Evolutionary conservation across 2,888 invertebrate genomes (phyloP), one percentile per base, ranked within the genome.

Genomic region (Norana najaformis): DNA sequence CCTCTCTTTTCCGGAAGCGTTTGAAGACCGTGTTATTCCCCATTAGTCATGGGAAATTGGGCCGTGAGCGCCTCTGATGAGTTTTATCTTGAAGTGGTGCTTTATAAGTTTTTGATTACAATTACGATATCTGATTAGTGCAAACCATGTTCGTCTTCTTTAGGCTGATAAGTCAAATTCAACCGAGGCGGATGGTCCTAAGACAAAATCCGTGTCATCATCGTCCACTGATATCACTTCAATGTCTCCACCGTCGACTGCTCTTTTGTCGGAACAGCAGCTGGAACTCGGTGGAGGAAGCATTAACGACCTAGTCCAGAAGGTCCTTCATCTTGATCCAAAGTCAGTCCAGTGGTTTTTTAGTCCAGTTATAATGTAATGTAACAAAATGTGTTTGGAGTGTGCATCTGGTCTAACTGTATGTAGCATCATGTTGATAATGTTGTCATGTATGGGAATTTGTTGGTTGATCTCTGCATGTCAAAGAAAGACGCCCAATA

Each of bases 241-340:
- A 47, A 39, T 20, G 39, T 90, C 39, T 34, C 36, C 38, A n/a
- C 41, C 41, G 23, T 88, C 85, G 85, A 88, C 36, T 23, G n/a
- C 23, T 35, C 41, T 47, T 30, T 53, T 53, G 8, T 41, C 47
- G 14, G 89, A 89, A 14, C 14, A 16, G 37, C 89, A 89, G 53
- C 53, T 89, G 53, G 53, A 89, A 36, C 53, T 89, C 30, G 41
- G 36, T 53, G 89, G 89, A 35, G 53, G 82, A 89, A 85, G 92
- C 89, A 92, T 93, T 41, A 92, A 92, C 41, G 92, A 93, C 47
- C 93, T 94, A 39, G 93, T 94, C 91, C 92, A 93, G 37, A 93
- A 93, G 90, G 94, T 94, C 20, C 91, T 94, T 13, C 92, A 93
- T 82, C 94, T 94, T 93, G 93, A 93, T 88, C 92, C 93, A 20